Evolutionary conservation across 1,140 invertebrate species (phyloP).

Genomic region (Orius laevigatus): DNA sequence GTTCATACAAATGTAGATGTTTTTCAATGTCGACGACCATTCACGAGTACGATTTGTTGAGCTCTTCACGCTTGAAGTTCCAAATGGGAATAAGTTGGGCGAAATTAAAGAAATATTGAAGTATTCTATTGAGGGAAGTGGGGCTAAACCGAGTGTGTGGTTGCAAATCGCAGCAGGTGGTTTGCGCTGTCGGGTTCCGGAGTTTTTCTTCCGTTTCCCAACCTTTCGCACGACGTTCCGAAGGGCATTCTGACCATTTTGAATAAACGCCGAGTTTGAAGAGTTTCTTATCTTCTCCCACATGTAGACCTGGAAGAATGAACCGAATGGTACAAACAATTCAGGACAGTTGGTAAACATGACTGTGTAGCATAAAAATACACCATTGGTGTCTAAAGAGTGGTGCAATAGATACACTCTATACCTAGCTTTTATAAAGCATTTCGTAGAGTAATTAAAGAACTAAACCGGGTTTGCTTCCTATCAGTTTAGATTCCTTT

Average conservation of each 20-base stretch:
- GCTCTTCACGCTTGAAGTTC: constrained; percentile 51
- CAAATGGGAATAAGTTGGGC: constrained; percentile 63
- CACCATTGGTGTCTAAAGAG: too few relatives aligned
- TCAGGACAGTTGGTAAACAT: too few relatives aligned
- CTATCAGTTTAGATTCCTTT: too few relatives aligned
- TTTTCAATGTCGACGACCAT: constrained; percentile 88
- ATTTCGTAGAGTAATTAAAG: too few relatives aligned
- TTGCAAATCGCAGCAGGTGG: constrained; percentile 64
- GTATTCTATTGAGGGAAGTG: not conserved
- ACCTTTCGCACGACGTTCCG: constrained; percentile 68
- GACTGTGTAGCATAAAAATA: too few relatives aligned
- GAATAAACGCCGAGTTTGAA: constrained; percentile 82
- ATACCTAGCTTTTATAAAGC: too few relatives aligned
- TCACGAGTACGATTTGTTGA: constrained; percentile 66
- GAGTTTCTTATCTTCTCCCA: constrained; percentile 67
- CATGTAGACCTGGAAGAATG: constrained; percentile 40
- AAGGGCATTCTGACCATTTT: constrained; percentile 61
- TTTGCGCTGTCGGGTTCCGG: constrained; percentile 34
- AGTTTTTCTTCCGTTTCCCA: constrained; percentile 45
- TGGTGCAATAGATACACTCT: too few relatives aligned
- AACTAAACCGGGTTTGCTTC: too few relatives aligned
- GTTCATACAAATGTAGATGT: constrained; percentile 80
- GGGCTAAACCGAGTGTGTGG: constrained; percentile 51
- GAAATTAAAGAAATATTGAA: constrained; percentile 19
- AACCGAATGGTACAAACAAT: too few relatives aligned